These are phyloP conservation scores for Eulemur macaco DNA, from an alignment of 2,113 vertebrate genomes.

Conservation along the genomic window DNA sequence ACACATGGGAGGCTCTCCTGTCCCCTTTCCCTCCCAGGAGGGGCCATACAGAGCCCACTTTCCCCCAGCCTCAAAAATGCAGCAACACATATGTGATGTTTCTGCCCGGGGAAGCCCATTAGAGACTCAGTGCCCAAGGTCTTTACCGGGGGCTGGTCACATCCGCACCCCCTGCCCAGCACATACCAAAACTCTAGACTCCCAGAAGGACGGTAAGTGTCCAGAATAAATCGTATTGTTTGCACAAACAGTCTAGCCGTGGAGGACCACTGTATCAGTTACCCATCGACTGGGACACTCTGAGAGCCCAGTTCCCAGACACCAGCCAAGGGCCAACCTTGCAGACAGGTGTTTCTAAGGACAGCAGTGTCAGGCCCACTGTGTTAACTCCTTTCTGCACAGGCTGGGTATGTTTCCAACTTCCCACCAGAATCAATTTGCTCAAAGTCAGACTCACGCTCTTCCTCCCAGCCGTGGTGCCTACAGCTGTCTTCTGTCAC, in stretches of 20 bases:
- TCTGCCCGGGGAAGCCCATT: background rate
- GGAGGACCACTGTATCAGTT: background rate
- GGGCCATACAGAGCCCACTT: background rate
- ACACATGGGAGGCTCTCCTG: background rate
- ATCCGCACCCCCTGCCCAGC: background rate
- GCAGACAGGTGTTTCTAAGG: background rate
- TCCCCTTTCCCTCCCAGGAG: background rate
- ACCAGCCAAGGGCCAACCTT: background rate
- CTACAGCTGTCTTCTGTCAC: background rate
- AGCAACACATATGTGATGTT: background rate
- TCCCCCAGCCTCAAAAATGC: background rate
- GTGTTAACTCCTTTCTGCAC: background rate
- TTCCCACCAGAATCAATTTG: background rate
- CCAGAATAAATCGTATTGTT: background rate
- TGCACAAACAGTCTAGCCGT: background rate
- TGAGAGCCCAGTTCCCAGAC: constrained; percentile 12
- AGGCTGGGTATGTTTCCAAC: background rate
- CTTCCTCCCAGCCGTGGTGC: background rate
- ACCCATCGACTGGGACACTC: background rate
- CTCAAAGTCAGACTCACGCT: background rate
- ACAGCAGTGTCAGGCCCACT: background rate
- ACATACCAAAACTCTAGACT: background rate
- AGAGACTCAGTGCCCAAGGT: background rate
- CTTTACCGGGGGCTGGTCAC: background rate
- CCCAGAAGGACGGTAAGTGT: background rate